Percentiles rank a stretch among this genome's conserved stretches.
Evolutionary conservation across 1,140 invertebrate species (phyloP).

Genomic region (Drosophila erecta): DNA sequence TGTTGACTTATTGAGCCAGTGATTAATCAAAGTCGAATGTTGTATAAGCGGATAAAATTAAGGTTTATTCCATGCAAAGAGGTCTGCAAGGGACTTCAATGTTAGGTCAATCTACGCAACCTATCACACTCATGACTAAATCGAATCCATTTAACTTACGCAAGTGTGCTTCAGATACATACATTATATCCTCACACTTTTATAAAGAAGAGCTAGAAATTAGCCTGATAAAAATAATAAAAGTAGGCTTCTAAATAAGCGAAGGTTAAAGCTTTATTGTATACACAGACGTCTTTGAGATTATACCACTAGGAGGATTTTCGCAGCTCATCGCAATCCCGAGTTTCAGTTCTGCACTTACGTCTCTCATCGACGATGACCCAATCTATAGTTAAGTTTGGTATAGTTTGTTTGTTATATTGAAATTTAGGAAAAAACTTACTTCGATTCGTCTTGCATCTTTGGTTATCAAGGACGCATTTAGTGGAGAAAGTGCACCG

Average conservation of each 20-base stretch:
- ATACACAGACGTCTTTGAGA: background rate
- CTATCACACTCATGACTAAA: no score
- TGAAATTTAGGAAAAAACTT: background rate
- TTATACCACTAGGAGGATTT: background rate
- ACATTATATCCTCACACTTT: no score
- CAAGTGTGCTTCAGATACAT: no score
- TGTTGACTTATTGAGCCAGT: constrained; percentile 18
- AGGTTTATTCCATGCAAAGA: background rate
- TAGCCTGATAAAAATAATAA: no score
- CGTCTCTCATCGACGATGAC: background rate
- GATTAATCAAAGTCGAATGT: constrained; percentile 11
- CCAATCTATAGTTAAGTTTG: constrained; percentile 23
- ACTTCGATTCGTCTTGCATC: constrained; percentile 21
- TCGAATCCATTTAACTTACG: no score
- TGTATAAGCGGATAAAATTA: background rate
- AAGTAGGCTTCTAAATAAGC: no score
- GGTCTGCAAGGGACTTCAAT: background rate
- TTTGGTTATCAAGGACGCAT: constrained; percentile 21
- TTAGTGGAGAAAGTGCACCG: constrained; percentile 34
- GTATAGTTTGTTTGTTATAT: background rate
- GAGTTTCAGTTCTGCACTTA: background rate
- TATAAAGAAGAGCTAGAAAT: no score
- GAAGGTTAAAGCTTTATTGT: no score
- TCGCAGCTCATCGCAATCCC: constrained; percentile 10
- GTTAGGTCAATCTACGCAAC: no score